Base-by-base conservation (phyloP, 2,797 vertebrate species). In the Gastrophryne carolinensis region DNA sequence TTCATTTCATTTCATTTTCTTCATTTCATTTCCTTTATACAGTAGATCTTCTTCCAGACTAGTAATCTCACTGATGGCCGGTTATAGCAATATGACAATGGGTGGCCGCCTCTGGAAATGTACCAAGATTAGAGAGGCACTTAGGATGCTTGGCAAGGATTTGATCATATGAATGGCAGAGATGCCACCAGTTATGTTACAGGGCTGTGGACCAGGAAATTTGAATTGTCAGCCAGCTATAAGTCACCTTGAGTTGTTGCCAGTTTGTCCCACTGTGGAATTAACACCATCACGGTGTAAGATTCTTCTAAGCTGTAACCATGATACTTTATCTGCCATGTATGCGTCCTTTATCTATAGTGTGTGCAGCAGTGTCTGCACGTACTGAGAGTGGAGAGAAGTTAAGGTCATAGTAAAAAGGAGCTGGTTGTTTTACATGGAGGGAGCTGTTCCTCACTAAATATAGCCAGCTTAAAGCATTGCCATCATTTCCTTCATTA, bases 131-230 rank as follows among this genome's bases (percentile, higher is more conserved):
- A 63, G n/a, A 61, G 34, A 76, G 27, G 35, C 35, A 64, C 66
- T 64, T 76, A 47, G 44, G 15, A 76, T 70, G 47, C 66, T 44
- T 70, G 74, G 56, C 65, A 32, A 26, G 23, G 32, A 41, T 44
- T 68, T 32, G 56, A 69, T 35, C 21, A 12, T 54, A 17, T 17
- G 39, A 61, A 53, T 62, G 72, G 72, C 57, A 64, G 29, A 44
- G 32, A 66, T 65, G 50, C 61, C 57, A 76, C 57, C 37, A 41
- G 57, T 41, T 64, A 63, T 64, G 57, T 70, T 52, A 70, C 74
- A 56, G 74, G 49, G 26, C 57, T 76, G 63, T 70, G 74, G 56
- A 70, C 66, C 57, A 70, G 26, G 66, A 69, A 70, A 76, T 76
- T 24, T 76, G 65, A 70, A 70, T 29, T 64, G 17, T 41, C 2